Evolutionary conservation across 2,113 vertebrate species (phyloP).

Genomic region (Oreotrochilus melanogaster): DNA sequence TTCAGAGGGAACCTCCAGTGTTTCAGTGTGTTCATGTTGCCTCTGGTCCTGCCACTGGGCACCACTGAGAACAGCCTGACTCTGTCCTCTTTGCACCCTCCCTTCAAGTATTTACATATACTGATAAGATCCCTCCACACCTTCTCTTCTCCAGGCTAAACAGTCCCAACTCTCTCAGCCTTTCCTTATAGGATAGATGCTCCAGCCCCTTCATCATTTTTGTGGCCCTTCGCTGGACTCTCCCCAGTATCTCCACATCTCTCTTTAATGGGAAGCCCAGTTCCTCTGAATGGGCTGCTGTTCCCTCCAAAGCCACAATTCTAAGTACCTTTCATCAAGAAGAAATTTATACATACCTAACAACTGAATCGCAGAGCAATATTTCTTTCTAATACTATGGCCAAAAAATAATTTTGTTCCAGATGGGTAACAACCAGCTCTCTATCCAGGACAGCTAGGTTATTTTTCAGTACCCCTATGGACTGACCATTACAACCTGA

Average conservation of each 20-base stretch:
- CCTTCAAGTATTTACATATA: not conserved
- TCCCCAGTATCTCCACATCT: not conserved
- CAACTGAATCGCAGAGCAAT: not conserved
- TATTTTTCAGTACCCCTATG: not conserved
- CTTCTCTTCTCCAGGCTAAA: not conserved
- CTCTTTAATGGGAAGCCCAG: not conserved
- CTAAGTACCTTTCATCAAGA: not conserved
- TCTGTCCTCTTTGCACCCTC: not conserved
- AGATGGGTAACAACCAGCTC: not conserved
- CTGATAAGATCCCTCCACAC: not conserved
- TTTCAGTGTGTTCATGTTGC: rapidly evolving
- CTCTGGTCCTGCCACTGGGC: not conserved
- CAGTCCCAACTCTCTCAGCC: not conserved
- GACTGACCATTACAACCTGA: not conserved
- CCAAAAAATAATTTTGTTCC: not conserved
- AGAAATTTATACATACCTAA: not conserved
- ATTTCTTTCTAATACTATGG: not conserved
- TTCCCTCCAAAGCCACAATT: not conserved
- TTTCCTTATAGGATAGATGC: not conserved
- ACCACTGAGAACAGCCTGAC: not conserved
- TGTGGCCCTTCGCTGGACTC: not conserved
- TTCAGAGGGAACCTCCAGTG: not conserved
- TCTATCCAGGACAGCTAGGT: not conserved
- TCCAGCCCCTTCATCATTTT: not conserved
- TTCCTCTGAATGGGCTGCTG: not conserved